These are phyloP conservation scores for crab-eating macaque (Macaca fascicularis) DNA, from an alignment of 2,113 vertebrate species.

Conservation along the genomic window T2T-MFA8v1.1 NC_088387.1:40981501-40982000, in stretches of 20 bases:
- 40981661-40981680: no score
- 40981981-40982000: conserved; percentile 62
- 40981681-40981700: no score
- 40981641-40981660: no score
- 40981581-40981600: no score
- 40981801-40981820: neutral
- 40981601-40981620: no score
- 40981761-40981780: conserved; percentile 19
- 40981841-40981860: conserved; percentile 6
- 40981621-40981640: no score
- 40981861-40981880: neutral
- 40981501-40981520: no score
- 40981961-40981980: conserved; percentile 67
- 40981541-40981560: no score
- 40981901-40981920: neutral
- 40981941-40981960: neutral
- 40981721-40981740: no score
- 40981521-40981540: no score
- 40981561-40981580: no score
- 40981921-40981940: neutral
- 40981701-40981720: no score
- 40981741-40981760: neutral
- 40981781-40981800: neutral
- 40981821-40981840: neutral
- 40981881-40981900: conserved; percentile 17